These are phyloP conservation scores for Melanotaenia maccullochi DNA, from an alignment of 2,797 vertebrate species.

Conservation along the genomic window DNA sequence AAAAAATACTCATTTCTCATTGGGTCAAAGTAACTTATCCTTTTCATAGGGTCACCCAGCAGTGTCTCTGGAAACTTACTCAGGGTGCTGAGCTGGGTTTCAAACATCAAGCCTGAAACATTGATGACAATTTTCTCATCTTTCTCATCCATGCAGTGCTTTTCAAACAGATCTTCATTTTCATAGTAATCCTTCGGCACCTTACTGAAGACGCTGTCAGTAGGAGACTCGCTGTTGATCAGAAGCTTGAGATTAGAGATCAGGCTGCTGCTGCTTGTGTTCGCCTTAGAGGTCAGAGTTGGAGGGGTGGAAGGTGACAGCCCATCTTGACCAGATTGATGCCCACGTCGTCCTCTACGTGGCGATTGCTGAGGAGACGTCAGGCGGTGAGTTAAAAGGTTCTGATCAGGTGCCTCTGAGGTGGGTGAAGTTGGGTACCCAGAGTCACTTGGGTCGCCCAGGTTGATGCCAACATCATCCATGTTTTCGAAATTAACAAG, in stretches of 20 bases:
- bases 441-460: constrained; percentile 88
- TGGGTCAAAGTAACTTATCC: constrained; percentile 94
- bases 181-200: constrained; percentile 85
- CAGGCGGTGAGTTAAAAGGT: constrained; percentile 64
- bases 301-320: constrained; percentile 71
- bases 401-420: constrained; percentile 78
- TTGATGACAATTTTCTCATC: constrained; percentile 95
- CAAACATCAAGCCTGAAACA: constrained; percentile 93
- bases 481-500: constrained; percentile 93
- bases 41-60: constrained; percentile 91
- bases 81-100: constrained; percentile 94
- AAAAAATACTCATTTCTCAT: constrained; percentile 99
- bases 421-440: constrained; percentile 86
- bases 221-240: constrained; percentile 86
- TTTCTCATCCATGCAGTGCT: constrained; percentile 85
- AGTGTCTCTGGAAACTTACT: constrained; percentile 93
- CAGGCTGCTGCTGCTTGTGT: constrained; percentile 86
- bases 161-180: constrained; percentile 84
- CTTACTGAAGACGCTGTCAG: constrained; percentile 90
- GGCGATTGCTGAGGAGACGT: constrained; percentile 77
- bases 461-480: constrained; percentile 87
- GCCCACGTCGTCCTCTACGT: constrained; percentile 59
- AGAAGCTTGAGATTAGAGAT: constrained; percentile 90
- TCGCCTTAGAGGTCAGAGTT: constrained; percentile 80
- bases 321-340: constrained; percentile 61